Conservation (phyloP, 2,888 invertebrate species). For the Troides oblongomaculatus region DNA sequence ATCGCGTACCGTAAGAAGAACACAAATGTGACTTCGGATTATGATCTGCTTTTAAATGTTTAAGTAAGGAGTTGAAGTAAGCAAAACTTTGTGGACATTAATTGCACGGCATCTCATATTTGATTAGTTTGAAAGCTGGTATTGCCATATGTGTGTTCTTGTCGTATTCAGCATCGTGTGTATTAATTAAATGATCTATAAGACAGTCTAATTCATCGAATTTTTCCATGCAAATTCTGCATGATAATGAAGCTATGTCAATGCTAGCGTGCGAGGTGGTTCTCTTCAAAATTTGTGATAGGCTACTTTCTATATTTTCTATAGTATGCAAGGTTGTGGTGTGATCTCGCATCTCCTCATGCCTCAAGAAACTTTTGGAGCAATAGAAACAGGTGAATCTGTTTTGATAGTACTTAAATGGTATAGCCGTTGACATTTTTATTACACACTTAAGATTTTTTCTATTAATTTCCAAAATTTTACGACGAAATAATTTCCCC, state of each 20-base stretch:
- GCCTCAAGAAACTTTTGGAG: slow-evolving; percentile 40
- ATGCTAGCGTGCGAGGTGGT: slow-evolving; percentile 39
- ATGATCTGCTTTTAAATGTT: slow-evolving; percentile 44
- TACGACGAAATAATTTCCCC: slow-evolving; percentile 6
- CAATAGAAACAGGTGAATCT: slow-evolving; percentile 50
- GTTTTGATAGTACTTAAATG: slow-evolving; percentile 49
- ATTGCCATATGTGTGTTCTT: slow-evolving; percentile 36
- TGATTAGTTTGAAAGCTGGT: slow-evolving; percentile 40
- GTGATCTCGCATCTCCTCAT: slow-evolving; percentile 40
- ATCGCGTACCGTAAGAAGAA: slow-evolving; percentile 41
- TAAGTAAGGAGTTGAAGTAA: slow-evolving; percentile 43
- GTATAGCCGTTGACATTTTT: slow-evolving; percentile 45
- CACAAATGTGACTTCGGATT: slow-evolving; percentile 42
- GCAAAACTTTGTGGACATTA: slow-evolving; percentile 38
- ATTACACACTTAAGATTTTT: slow-evolving; percentile 39
- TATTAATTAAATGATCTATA: slow-evolving; percentile 39
- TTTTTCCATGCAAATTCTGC: slow-evolving; percentile 41
- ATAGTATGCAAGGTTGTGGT: slow-evolving; percentile 36
- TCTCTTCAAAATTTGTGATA: slow-evolving; percentile 32
- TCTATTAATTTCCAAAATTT: slow-evolving; percentile 15
- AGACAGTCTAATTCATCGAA: slow-evolving; percentile 35
- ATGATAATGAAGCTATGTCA: slow-evolving; percentile 41
- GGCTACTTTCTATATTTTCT: slow-evolving; percentile 32
- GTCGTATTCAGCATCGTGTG: slow-evolving; percentile 41
- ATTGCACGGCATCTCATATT: slow-evolving; percentile 41